Percentiles rank a stretch among this genome's conserved stretches.
Conservation (phyloP, 2,888 invertebrate species). For the Volucella zonaria region DNA sequence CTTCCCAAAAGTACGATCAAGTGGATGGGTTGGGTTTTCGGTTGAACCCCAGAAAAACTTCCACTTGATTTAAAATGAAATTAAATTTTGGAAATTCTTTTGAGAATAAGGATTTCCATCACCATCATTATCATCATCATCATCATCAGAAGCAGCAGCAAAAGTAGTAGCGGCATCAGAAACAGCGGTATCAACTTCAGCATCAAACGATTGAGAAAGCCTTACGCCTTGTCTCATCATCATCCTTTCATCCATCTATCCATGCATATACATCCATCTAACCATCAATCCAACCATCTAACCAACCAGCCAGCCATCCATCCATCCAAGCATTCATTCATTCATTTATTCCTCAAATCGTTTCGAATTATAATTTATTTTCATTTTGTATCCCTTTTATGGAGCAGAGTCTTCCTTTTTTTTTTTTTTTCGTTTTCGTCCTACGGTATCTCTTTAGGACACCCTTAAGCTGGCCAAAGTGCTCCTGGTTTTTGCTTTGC, state of each 20-base stretch:
- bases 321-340: slow-evolving; percentile 64
- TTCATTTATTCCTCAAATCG: slow-evolving; percentile 67
- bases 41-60: slow-evolving; percentile 65
- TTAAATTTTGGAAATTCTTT: slow-evolving; percentile 70
- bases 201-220: slow-evolving; percentile 44
- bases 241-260: slow-evolving; percentile 23
- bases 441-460: neutral
- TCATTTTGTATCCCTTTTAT: slow-evolving; percentile 68
- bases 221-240: slow-evolving; percentile 1
- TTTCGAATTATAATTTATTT: slow-evolving; percentile 72
- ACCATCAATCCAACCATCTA: slow-evolving; percentile 36
- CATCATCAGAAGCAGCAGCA: neutral
- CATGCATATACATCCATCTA: slow-evolving; percentile 44
- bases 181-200: too few relatives aligned
- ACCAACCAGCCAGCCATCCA: slow-evolving; percentile 45
- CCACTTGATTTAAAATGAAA: slow-evolving; percentile 72
- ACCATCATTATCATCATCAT: slow-evolving; percentile 30
- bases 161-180: too few relatives aligned
- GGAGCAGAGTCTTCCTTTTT: slow-evolving; percentile 34
- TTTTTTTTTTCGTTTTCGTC: neutral
- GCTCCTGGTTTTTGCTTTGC: slow-evolving; percentile 13
- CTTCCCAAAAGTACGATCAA: slow-evolving; percentile 26
- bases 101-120: slow-evolving; percentile 70
- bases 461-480: neutral
- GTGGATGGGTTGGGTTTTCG: neutral